Percentiles rank a stretch among this genome's conserved stretches.
Conservation (phyloP, 2,888 invertebrate genomes). For the Crematogaster levior region DNA sequence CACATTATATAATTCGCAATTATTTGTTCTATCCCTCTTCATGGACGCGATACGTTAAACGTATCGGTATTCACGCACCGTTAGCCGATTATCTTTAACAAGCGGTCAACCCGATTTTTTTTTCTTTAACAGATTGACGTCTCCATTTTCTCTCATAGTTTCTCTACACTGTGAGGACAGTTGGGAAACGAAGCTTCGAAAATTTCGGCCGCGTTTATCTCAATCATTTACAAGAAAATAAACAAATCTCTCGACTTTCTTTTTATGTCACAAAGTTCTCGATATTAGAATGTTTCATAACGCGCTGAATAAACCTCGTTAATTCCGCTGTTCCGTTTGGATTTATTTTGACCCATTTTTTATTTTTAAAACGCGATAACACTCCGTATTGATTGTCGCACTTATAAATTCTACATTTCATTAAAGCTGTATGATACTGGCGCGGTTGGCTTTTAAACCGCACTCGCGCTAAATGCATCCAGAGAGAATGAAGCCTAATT, state of each 20-base stretch:
- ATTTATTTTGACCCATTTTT: slow-evolving; percentile 28
- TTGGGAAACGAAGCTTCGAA: background rate
- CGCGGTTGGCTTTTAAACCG: background rate
- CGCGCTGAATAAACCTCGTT: background rate
- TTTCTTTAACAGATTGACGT: background rate
- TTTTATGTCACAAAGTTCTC: background rate
- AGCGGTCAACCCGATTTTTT: background rate
- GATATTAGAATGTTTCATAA: background rate
- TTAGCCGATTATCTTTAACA: background rate
- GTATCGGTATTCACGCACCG: background rate
- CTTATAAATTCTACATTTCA: slow-evolving; percentile 9
- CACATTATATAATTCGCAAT: background rate
- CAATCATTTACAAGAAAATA: background rate
- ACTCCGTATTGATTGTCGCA: background rate
- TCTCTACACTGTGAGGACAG: too few relatives aligned
- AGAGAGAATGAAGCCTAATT: background rate
- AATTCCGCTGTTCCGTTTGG: background rate
- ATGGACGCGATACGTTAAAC: background rate
- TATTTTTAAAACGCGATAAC: slow-evolving; percentile 35
- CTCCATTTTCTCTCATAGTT: background rate
- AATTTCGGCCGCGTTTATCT: background rate
- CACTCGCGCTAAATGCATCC: background rate
- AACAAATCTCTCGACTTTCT: background rate
- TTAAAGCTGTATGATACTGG: background rate
- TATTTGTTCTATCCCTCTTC: background rate